phyloP scores from a whole-genome alignment of 2,888 invertebrate species.

The Drosophila yooni region DNA sequence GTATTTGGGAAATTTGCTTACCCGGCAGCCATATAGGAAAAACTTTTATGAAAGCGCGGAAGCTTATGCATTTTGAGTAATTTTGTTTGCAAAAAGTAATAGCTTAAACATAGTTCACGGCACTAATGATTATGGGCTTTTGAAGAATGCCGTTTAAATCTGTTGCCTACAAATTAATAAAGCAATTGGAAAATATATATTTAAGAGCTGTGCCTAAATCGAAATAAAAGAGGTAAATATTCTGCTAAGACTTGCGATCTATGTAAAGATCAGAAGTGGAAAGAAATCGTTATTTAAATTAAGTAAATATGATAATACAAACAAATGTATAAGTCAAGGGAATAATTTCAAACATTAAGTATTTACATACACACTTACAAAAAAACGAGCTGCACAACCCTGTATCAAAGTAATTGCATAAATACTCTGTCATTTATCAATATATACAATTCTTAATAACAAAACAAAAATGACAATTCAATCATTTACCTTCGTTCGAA shows the following conservation, averaged over 20 bases:
- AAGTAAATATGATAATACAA: not conserved
- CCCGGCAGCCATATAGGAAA: slow-evolving; percentile 25
- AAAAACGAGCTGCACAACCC: not conserved
- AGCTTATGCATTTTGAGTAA: slow-evolving; percentile 26
- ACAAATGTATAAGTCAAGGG: not conserved
- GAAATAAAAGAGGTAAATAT: not conserved
- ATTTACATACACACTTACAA: not conserved
- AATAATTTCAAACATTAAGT: not conserved
- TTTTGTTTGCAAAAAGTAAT: not conserved
- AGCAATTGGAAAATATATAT: not conserved
- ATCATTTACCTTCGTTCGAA: slow-evolving; percentile 8
- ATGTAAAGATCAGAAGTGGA: not conserved
- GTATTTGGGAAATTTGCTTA: slow-evolving; percentile 45
- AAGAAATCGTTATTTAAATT: not conserved
- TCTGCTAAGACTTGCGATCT: not conserved
- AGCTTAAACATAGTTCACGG: not conserved
- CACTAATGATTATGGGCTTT: not conserved
- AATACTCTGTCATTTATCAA: not conserved
- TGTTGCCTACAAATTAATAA: not conserved
- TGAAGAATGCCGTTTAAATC: not conserved
- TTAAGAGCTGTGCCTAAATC: not conserved
- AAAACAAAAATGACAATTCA: slow-evolving; percentile 2
- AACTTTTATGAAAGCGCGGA: slow-evolving; percentile 46
- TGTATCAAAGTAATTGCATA: not conserved
- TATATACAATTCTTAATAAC: not conserved